Base-by-base conservation (phyloP, 2,888 invertebrate genomes). In the Shargacucullia verbasci region DNA sequence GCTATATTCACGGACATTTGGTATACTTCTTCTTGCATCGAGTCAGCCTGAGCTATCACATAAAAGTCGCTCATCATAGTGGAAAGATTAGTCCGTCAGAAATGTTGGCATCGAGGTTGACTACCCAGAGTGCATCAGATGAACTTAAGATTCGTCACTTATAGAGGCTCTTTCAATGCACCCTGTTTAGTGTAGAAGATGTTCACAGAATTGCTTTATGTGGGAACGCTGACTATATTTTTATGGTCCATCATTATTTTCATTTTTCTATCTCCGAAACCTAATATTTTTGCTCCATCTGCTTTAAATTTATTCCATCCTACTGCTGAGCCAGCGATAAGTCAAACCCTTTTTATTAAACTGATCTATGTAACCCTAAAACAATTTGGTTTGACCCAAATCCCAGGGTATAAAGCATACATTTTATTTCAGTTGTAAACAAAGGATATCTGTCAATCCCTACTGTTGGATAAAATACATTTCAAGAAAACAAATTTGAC, bases 381-480 rank as follows among this genome's bases (percentile, higher is more conserved):
- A 49, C 46, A 55, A 63, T 59, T 59, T 44, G 12, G 20, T 13
- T 5, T n/a, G 33, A 8, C 43, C 46, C 38, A 55, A 64, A 59
- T 64, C 50, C 39, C 6, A 27, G 20, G 33, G 46, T 48, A 10
- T 48, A 35, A 15, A 12, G 1, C 29, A 41, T 44, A 11, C 0
- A 38, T 59, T 58, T 50, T 59, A 67, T 67, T 54, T 40, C 34
- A 27, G 47, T 48, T 48, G 68, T 72, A 68, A 68, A 71, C 48
- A 39, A 55, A 35, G 13, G 29, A 48, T 43, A 46, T 62, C 31
- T 45, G 50, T 46, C 72, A 49, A 59, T 40, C 44, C 12, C 10
- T 1, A 45, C 12, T 44, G 25, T 43, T 33, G 43, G 27, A 65
- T 44, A 56, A 34, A 25, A n/a, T 31, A 35, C 45, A 61, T 39